A percentile compares a stretch with the other conserved stretches of the same genome.
Evolutionary conservation across 1,140 invertebrate genomes (phyloP).

Genomic region (Gryllus bimaculatus): DNA sequence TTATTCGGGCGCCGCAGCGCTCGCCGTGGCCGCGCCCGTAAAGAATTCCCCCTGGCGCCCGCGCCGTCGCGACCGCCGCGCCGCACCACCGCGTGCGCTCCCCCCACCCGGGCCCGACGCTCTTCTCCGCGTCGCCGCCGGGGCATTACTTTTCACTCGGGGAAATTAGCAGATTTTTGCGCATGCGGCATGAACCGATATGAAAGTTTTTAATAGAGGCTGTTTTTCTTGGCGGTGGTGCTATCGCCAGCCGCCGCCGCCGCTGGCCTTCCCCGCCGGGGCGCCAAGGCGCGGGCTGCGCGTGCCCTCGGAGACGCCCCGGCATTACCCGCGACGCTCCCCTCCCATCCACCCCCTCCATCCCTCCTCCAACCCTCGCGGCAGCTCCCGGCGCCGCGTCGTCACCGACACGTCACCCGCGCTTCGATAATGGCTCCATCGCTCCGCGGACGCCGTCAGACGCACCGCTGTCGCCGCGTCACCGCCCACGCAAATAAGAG

Average conservation of each 20-base stretch:
- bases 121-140: not conserved
- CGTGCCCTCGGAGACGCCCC: not conserved
- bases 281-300: not conserved
- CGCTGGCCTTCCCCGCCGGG: no score
- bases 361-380: no score
- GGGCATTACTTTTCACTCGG: conserved; percentile 9
- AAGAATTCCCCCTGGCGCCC: not conserved
- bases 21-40: not conserved
- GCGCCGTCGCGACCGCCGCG: no score
- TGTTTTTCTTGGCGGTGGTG: not conserved
- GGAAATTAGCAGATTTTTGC: conserved; percentile 16
- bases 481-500: no score
- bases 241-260: not conserved
- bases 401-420: no score
- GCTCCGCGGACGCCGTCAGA: no score
- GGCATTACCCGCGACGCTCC: not conserved
- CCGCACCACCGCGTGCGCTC: not conserved
- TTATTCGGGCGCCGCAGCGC: not conserved
- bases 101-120: no score
- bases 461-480: no score
- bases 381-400: no score
- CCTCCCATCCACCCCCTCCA: conserved; percentile 8
- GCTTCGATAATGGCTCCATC: no score
- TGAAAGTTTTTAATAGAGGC: conserved; percentile 9
- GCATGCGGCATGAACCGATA: conserved; percentile 13